Evolutionary conservation across 2,113 vertebrate species (phyloP).

Genomic region (Oplegnathus fasciatus): DNA sequence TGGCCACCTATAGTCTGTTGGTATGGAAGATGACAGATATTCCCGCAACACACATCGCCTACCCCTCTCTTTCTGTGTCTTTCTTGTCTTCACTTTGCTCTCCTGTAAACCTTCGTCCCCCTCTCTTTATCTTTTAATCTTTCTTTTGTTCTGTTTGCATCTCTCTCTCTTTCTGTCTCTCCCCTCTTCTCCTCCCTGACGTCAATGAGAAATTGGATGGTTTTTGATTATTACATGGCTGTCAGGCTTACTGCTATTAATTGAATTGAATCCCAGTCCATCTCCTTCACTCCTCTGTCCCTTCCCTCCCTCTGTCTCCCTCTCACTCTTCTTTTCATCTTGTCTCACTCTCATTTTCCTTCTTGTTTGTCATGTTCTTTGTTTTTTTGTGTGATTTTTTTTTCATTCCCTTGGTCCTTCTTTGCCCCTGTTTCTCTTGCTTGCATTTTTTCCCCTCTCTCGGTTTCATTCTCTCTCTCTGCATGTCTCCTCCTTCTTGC

Average conservation of each 20-base stretch:
- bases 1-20: background rate
- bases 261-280: conserved; percentile 76
- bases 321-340: conserved; percentile 28
- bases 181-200: conserved; percentile 62
- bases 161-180: background rate
- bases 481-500: background rate
- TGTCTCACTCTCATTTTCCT: conserved; percentile 8
- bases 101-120: conserved; percentile 18
- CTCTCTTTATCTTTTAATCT: conserved; percentile 51
- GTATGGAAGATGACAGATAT: background rate
- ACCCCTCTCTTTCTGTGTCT: background rate
- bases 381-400: background rate
- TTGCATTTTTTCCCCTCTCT: conserved; percentile 11
- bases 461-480: conserved; percentile 11
- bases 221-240: conserved; percentile 76
- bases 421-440: conserved; percentile 30
- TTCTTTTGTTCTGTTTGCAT: conserved; percentile 47
- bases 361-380: conserved; percentile 42
- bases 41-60: background rate
- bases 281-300: conserved; percentile 56
- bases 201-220: conserved; percentile 74
- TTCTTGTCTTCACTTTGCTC: background rate
- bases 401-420: conserved; percentile 15
- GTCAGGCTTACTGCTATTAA: conserved; percentile 76
- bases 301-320: conserved; percentile 7